Percentiles rank a stretch among this genome's conserved stretches.
phyloP scores from a whole-genome alignment of 2,888 invertebrate genomes.

The Zelleria hepariella region DNA sequence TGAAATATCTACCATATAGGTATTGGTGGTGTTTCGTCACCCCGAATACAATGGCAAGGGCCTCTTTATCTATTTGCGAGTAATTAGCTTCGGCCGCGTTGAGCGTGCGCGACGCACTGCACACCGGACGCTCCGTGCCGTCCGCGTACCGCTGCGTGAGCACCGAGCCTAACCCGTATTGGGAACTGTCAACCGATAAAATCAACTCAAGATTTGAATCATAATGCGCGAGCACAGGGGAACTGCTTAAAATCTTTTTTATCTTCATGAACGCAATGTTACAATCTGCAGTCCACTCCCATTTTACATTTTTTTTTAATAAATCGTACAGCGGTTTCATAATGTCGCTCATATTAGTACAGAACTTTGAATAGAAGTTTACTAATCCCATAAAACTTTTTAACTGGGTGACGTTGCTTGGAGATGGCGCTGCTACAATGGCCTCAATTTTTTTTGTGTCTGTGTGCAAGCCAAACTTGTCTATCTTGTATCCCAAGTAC shows the following conservation, averaged over 20 bases:
- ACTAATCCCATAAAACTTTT: slow-evolving; percentile 15
- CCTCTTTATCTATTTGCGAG: slow-evolving; percentile 11
- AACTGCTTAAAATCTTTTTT: slow-evolving; percentile 6
- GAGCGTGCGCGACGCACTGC: slow-evolving; percentile 4
- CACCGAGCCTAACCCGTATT: slow-evolving; percentile 19
- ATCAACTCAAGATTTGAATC: slow-evolving; percentile 11
- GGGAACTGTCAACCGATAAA: slow-evolving; percentile 18
- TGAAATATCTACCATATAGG: slow-evolving; percentile 1
- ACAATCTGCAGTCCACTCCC: slow-evolving; percentile 6
- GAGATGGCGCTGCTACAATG: background rate
- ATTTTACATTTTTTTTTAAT: background rate
- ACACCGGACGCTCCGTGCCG: slow-evolving; percentile 11
- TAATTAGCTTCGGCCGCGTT: background rate
- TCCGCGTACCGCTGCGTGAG: slow-evolving; percentile 13
- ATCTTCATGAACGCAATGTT: slow-evolving; percentile 8
- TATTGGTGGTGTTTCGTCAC: slow-evolving; percentile 15
- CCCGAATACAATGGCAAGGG: slow-evolving; percentile 18
- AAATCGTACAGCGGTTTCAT: slow-evolving; percentile 4
- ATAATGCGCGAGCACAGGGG: slow-evolving; percentile 12
- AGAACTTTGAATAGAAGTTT: slow-evolving; percentile 15
- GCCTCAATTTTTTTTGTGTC: slow-evolving; percentile 15
- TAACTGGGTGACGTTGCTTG: slow-evolving; percentile 11
- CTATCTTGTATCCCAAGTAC: slow-evolving; percentile 16
- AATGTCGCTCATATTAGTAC: slow-evolving; percentile 5
- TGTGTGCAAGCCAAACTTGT: slow-evolving; percentile 16